Conservation (phyloP, 2,888 invertebrate species). For the Cephus rjabovi region DNA sequence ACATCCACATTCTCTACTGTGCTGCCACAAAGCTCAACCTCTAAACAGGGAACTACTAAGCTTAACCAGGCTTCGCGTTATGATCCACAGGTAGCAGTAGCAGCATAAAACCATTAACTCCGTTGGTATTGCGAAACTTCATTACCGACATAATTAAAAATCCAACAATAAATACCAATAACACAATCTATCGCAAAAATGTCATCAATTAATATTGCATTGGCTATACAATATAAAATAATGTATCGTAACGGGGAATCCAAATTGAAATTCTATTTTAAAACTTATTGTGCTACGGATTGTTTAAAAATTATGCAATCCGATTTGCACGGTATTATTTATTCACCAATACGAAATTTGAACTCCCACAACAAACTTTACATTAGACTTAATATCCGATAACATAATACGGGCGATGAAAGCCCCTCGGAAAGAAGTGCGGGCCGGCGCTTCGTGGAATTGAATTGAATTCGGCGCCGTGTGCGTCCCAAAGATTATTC, state of each 20-base stretch:
- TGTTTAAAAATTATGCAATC: neutral
- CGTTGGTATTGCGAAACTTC: neutral
- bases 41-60: neutral
- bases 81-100: neutral
- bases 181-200: neutral
- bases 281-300: neutral
- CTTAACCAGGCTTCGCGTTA: neutral
- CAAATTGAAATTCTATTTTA: neutral
- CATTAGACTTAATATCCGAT: neutral
- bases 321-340: neutral
- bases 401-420: conserved; percentile 35
- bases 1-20: neutral
- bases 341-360: neutral
- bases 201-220: neutral
- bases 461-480: conserved; percentile 35
- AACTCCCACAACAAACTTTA: neutral
- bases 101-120: neutral
- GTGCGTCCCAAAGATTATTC: conserved; percentile 34
- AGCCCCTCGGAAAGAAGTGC: conserved; percentile 22
- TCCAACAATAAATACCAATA: neutral
- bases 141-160: neutral
- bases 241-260: neutral
- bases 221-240: neutral
- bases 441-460: conserved; percentile 34
- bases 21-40: neutral